Conservation (phyloP, 2,113 vertebrate species). For the Zosterops lateralis region DNA sequence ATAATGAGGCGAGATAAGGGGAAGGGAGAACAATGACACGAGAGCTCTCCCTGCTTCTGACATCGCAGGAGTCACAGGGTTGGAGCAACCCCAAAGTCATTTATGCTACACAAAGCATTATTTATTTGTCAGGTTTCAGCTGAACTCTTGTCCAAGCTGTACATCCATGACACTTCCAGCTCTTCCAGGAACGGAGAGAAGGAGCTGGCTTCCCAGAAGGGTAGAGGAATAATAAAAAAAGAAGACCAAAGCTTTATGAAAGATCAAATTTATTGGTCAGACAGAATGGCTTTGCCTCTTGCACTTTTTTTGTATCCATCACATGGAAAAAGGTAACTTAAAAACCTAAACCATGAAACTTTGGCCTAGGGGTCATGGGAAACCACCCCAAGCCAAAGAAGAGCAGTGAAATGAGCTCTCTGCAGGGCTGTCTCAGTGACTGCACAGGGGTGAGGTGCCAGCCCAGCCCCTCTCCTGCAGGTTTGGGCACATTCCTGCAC, state of each 20-base stretch:
- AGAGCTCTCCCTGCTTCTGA: not conserved
- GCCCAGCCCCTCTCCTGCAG: not conserved
- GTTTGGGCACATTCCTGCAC: not conserved
- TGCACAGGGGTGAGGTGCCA: not conserved
- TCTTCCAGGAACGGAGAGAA: not conserved
- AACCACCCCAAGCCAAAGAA: not conserved
- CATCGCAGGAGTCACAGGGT: not conserved
- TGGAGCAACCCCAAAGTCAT: not conserved
- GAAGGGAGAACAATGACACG: not conserved
- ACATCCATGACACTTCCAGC: accelerated
- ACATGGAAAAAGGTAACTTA: not conserved
- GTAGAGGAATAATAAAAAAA: accelerated
- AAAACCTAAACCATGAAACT: accelerated
- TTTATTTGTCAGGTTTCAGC: not conserved
- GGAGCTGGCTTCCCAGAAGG: not conserved
- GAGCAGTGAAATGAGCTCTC: not conserved
- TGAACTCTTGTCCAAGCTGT: not conserved
- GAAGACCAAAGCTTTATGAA: not conserved
- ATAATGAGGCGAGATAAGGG: not conserved
- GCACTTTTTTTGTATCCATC: not conserved
- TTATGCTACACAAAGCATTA: not conserved
- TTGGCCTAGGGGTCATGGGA: not conserved
- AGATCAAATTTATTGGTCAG: not conserved
- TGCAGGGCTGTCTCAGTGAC: not conserved
- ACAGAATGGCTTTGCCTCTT: not conserved